Percentiles rank a stretch among this genome's conserved stretches.
These are phyloP conservation scores for Drosophila nigricruria DNA, from an alignment of 2,888 invertebrate species.

Conservation along the genomic window DNA sequence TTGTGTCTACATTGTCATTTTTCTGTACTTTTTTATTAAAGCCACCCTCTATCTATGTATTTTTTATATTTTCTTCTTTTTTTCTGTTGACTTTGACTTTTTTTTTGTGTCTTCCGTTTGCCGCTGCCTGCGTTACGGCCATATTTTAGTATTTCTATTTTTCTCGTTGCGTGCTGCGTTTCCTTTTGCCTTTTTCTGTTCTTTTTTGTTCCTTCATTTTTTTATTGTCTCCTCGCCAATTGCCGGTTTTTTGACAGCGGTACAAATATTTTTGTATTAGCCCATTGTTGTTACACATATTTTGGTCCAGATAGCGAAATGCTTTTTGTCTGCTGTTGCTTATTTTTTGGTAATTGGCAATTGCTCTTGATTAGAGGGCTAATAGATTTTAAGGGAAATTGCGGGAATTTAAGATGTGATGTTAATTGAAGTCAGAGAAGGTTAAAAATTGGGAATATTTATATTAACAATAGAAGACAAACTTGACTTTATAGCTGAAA, in stretches of 20 bases:
- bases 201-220: conserved; percentile 7
- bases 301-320: conserved; percentile 32
- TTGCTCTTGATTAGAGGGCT: conserved; percentile 7
- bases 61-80: background rate
- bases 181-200: conserved; percentile 11
- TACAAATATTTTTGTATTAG: conserved; percentile 52
- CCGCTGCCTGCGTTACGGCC: conserved; percentile 41
- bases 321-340: conserved; percentile 5
- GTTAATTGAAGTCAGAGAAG: background rate
- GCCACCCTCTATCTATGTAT: conserved; percentile 14
- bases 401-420: background rate
- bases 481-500: too few relatives aligned
- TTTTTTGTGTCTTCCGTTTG: conserved; percentile 33
- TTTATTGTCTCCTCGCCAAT: conserved; percentile 38
- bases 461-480: too few relatives aligned
- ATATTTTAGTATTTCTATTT: conserved; percentile 59
- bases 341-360: conserved; percentile 4
- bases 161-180: conserved; percentile 50
- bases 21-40: conserved; percentile 28
- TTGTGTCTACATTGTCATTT: conserved; percentile 6
- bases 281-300: conserved; percentile 54
- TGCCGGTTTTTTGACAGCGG: conserved; percentile 33
- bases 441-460: background rate
- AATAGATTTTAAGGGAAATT: conserved; percentile 16
- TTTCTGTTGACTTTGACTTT: conserved; percentile 48